A percentile compares a stretch with the other conserved stretches of the same genome.
phyloP scores from a whole-genome alignment of 92 coral and sea anemone genomes.

The Palythoa caribaeorum region DNA sequence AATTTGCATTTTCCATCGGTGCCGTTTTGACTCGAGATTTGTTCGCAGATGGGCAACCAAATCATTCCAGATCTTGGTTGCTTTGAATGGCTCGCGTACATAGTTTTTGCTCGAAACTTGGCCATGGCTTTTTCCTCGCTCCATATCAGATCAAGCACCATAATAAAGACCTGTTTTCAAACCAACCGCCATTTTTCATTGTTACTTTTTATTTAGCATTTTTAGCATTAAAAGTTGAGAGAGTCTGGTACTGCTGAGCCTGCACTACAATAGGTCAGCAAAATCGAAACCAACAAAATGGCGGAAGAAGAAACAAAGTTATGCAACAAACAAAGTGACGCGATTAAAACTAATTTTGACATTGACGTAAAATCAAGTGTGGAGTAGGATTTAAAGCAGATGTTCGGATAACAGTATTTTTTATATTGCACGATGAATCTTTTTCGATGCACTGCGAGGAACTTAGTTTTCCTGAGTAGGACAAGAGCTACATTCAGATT shows the following conservation, averaged over 20 bases:
- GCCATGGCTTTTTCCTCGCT: slow-evolving; percentile 19
- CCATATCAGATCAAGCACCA: neutral
- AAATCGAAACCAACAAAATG: neutral
- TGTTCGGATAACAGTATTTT: neutral
- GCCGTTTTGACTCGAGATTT: slow-evolving; percentile 79
- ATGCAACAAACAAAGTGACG: neutral
- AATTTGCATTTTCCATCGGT: slow-evolving; percentile 92
- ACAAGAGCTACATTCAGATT: neutral
- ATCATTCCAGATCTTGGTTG: slow-evolving; percentile 97
- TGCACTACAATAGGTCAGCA: slow-evolving; percentile 28
- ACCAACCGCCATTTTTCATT: slow-evolving; percentile 41
- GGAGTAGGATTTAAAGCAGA: neutral
- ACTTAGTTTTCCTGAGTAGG: neutral
- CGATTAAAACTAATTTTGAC: slow-evolving; percentile 1
- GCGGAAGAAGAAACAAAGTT: slow-evolving; percentile 4
- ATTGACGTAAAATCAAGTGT: neutral
- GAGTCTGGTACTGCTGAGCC: slow-evolving; percentile 27
- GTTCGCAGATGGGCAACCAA: slow-evolving; percentile 82
- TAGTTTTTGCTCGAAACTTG: slow-evolving; percentile 4
- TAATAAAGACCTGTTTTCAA: neutral
- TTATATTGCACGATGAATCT: neutral
- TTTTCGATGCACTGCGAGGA: neutral
- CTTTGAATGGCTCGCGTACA: slow-evolving; percentile 82
- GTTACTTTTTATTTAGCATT: too few relatives aligned
- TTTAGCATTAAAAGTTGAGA: too few relatives aligned